A percentile compares a stretch with the other conserved stretches of the same genome.
These are phyloP conservation scores for Sericinus montela DNA, from an alignment of 2,888 invertebrate genomes.

Conservation along the genomic window DNA sequence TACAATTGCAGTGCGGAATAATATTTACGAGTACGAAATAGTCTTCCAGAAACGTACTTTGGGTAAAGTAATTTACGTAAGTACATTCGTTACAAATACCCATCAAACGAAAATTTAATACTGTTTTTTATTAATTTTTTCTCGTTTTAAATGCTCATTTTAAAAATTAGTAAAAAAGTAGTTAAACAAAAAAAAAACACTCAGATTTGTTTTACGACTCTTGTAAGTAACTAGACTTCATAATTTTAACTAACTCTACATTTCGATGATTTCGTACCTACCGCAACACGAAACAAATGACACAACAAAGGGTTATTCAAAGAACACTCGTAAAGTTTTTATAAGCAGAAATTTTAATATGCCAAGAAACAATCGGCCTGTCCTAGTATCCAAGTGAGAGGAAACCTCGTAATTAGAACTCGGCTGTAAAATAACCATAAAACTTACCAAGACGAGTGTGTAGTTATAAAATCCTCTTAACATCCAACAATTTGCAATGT, in stretches of 20 bases:
- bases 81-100: no score
- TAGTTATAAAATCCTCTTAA: slow-evolving; percentile 45
- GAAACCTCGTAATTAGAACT: slow-evolving; percentile 72
- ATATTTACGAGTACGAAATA: no score
- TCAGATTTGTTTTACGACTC: slow-evolving; percentile 17
- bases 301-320: slow-evolving; percentile 61
- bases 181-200: not conserved
- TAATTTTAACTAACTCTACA: slow-evolving; percentile 18
- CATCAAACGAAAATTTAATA: no score
- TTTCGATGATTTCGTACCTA: slow-evolving; percentile 27
- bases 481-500: slow-evolving; percentile 19
- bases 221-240: slow-evolving; percentile 16
- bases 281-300: slow-evolving; percentile 35
- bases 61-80: no score
- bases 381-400: slow-evolving; percentile 59
- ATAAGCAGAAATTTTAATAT: slow-evolving; percentile 49
- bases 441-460: slow-evolving; percentile 60
- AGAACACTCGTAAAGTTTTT: slow-evolving; percentile 57
- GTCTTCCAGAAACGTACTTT: no score
- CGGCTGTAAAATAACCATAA: slow-evolving; percentile 75
- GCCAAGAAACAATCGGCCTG: slow-evolving; percentile 55
- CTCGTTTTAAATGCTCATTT: no score
- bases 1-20: no score
- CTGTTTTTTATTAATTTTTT: no score
- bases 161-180: not conserved